Conservation (phyloP, 2,113 vertebrate species). For the Sprattus sprattus region DNA sequence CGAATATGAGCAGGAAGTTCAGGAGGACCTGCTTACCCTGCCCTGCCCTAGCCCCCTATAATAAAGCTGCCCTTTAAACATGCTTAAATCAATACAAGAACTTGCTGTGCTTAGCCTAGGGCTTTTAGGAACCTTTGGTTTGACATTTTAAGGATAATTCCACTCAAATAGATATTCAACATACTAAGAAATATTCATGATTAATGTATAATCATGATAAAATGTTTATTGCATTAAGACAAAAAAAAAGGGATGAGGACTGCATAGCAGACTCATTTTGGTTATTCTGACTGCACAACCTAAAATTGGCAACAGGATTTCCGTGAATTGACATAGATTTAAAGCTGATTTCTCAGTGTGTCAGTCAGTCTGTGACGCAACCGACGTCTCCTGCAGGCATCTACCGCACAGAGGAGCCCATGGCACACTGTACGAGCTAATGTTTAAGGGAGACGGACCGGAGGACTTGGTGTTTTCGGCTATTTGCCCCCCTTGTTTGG, state of each 20-base stretch:
- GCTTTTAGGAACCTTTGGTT: not conserved
- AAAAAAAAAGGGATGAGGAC: too few species aligned
- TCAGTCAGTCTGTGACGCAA: not conserved
- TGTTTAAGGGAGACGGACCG: constrained; percentile 78
- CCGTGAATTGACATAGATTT: too few species aligned
- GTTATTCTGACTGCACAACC: too few species aligned
- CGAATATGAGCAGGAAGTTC: not conserved
- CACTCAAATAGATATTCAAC: not conserved
- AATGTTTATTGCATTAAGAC: too few species aligned
- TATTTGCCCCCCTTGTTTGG: constrained; percentile 78
- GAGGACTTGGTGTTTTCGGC: constrained; percentile 85
- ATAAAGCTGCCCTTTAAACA: not conserved
- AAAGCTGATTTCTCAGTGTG: not conserved
- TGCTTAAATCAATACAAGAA: not conserved
- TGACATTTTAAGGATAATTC: not conserved
- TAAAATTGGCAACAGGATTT: too few species aligned
- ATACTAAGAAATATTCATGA: not conserved
- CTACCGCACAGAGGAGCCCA: constrained; percentile 85
- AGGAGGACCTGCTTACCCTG: not conserved
- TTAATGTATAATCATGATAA: not conserved
- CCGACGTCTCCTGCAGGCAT: constrained; percentile 71
- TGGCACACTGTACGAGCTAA: constrained; percentile 86
- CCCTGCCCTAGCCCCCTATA: not conserved
- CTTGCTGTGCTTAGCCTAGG: not conserved
- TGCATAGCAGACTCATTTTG: too few species aligned